Evolutionary conservation across 2,113 vertebrate species (phyloP), one percentile per base, ranked within the genome.

Genomic region (Aphyosemion australe): DNA sequence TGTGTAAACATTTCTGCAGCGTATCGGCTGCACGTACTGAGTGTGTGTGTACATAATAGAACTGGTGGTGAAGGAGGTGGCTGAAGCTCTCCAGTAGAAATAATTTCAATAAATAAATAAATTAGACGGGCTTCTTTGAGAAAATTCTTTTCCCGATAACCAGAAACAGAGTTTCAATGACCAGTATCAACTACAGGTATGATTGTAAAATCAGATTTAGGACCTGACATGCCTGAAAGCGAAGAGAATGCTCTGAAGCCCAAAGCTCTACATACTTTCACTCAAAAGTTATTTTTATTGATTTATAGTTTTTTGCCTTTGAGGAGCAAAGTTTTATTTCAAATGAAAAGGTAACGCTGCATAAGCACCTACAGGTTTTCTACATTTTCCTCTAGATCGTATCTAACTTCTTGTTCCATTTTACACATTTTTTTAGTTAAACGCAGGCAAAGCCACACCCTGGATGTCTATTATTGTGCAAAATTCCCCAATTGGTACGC

Each of bases 291-390:
- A 83, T 87, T 7, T 37, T 37, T 37, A 37, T 37, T 87, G 54
- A 89, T 82, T 79, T 85, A 80, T 78, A 83, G 83, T 47, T 67
- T 65, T 78, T 83, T 87, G 68, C 41, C 12, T 42, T 42, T 37
- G 7, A 37, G 7, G 34, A 37, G 34, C 7, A 3, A 37, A 37
- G 34, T 37, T 37, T 37, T 7, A 7, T 37, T 37, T 37, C n/a
- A n/a, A n/a, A 7, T 15, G 4, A 15, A 45, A 45, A 45, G 6
- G 42, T 45, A 43, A 43, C 12, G 11, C 41, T 43, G 41, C 32
- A 32, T 7, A 32, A 32, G 7, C 32, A 32, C 32, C 32, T 32
- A 5, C 7, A 32, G 32, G 32, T 32, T 32, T 32, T 32, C 32
- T 7, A 32, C 32, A 32, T 32, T 32, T 32, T 7, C 32, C 7